Conservation (phyloP, 2,797 vertebrate species). For the Phoeniculus purpureus region DNA sequence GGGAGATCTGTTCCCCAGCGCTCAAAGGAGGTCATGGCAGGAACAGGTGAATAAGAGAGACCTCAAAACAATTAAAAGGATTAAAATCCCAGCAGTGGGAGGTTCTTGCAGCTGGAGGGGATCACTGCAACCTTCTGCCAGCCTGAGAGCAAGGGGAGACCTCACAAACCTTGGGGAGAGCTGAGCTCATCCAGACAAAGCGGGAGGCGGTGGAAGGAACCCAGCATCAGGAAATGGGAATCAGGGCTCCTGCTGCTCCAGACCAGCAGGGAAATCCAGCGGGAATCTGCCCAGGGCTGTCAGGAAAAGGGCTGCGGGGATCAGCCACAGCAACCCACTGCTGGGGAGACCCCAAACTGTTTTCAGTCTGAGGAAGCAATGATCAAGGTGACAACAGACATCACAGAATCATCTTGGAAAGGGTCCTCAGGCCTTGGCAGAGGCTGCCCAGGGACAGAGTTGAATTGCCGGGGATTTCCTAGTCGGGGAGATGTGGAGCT, state of each 20-base stretch:
- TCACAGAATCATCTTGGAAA: too few relatives aligned
- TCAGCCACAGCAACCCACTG: neutral
- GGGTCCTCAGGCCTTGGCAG: too few relatives aligned
- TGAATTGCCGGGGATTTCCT: too few relatives aligned
- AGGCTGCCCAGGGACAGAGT: too few relatives aligned
- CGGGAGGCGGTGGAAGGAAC: too few relatives aligned
- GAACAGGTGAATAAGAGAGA: neutral
- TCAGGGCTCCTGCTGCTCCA: too few relatives aligned
- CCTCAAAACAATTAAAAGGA: neutral
- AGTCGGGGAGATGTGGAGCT: too few relatives aligned
- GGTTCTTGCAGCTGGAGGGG: neutral
- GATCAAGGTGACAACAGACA: fast-evolving
- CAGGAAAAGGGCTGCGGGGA: too few relatives aligned
- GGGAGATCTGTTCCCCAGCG: neutral
- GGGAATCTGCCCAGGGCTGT: neutral
- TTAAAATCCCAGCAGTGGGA: neutral
- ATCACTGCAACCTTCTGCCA: neutral
- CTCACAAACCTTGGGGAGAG: neutral
- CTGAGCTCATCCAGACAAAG: too few relatives aligned
- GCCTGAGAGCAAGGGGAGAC: neutral
- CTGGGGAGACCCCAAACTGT: fast-evolving
- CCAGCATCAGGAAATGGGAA: too few relatives aligned
- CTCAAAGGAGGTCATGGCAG: fast-evolving
- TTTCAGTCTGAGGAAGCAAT: neutral
- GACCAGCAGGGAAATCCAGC: too few relatives aligned